A percentile compares a stretch with the other conserved stretches of the same genome.
Conservation (phyloP, 2,888 invertebrate species). For the Trimorus sp. region DNA sequence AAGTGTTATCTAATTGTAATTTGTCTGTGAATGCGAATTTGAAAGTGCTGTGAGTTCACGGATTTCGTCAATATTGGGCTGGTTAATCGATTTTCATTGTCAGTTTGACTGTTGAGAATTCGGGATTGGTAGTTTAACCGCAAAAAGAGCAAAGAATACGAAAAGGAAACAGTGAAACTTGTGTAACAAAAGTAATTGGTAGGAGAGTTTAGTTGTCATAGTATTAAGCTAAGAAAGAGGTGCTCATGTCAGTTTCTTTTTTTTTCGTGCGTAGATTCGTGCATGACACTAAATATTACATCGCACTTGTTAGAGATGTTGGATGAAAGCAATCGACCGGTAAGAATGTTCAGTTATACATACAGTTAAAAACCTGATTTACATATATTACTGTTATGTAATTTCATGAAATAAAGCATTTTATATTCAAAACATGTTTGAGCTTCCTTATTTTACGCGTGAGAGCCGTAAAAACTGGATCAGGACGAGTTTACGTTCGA, state of each 20-base stretch:
- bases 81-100: slow-evolving; percentile 11
- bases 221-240: slow-evolving; percentile 48
- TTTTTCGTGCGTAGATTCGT: slow-evolving; percentile 55
- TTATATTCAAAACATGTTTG: slow-evolving; percentile 70
- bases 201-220: slow-evolving; percentile 45
- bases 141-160: slow-evolving; percentile 10
- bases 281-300: slow-evolving; percentile 71
- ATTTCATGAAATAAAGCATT: slow-evolving; percentile 77
- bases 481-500: too few species aligned
- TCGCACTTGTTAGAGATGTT: slow-evolving; percentile 78
- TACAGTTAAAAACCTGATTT: slow-evolving; percentile 78
- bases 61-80: neutral
- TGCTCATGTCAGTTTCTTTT: slow-evolving; percentile 48
- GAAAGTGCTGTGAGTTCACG: too few species aligned
- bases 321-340: slow-evolving; percentile 76
- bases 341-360: slow-evolving; percentile 74
- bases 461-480: too few species aligned
- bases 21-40: neutral
- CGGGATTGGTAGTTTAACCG: slow-evolving; percentile 14
- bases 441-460: too few species aligned
- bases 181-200: slow-evolving; percentile 23
- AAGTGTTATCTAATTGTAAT: neutral
- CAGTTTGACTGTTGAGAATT: neutral
- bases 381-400: slow-evolving; percentile 77
- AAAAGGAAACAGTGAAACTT: slow-evolving; percentile 22